Evolutionary conservation across 2,888 invertebrate species (phyloP).

Genomic region (Spilosoma lubricipeda): DNA sequence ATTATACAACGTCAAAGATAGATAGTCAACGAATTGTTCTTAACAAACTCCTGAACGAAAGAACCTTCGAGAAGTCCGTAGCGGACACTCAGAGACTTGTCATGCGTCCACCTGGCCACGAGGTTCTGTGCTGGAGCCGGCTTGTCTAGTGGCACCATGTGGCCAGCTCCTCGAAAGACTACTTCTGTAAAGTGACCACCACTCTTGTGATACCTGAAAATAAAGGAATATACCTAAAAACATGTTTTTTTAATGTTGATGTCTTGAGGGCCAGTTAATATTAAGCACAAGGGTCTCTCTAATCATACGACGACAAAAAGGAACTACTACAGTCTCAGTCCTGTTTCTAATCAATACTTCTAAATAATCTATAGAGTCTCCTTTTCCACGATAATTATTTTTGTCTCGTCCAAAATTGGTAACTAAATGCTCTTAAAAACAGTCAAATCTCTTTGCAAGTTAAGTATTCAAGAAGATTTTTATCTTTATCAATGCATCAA

Average conservation of each 20-base stretch:
- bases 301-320: not conserved
- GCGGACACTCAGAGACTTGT: slow-evolving; percentile 47
- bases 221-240: not conserved
- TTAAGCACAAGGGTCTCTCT: not conserved
- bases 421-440: too few relatives aligned
- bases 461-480: too few relatives aligned
- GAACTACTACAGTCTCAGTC: not conserved
- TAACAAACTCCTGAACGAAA: slow-evolving; percentile 47
- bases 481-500: too few relatives aligned
- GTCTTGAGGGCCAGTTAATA: not conserved
- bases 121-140: slow-evolving; percentile 84
- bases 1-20: slow-evolving; percentile 34
- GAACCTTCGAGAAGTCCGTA: slow-evolving; percentile 33
- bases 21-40: slow-evolving; percentile 44
- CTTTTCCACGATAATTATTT: too few relatives aligned
- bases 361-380: too few relatives aligned
- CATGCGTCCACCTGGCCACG: slow-evolving; percentile 84
- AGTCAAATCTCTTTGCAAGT: too few relatives aligned
- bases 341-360: not conserved
- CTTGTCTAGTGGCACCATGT: slow-evolving; percentile 88
- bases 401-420: too few relatives aligned
- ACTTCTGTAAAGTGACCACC: slow-evolving; percentile 85
- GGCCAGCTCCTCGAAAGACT: slow-evolving; percentile 87
- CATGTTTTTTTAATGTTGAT: not conserved
- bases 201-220: slow-evolving; percentile 82